Evolutionary conservation across 2,888 invertebrate species (phyloP), one percentile per base, ranked within the genome.

Genomic region (Euphydryas editha): DNA sequence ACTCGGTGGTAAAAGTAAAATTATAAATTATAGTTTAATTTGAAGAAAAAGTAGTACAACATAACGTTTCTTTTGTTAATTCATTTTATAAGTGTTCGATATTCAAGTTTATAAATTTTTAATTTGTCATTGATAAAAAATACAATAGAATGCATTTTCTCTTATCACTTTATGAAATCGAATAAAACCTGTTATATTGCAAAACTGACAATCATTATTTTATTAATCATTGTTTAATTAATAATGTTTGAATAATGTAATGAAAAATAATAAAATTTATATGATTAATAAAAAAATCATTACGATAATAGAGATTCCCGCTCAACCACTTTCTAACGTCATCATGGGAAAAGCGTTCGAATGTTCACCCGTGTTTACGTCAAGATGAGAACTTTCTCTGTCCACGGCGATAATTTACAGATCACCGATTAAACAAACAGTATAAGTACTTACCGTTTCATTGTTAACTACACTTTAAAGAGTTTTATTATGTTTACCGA

Each of bases 311-410:
- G 75, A 73, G 72, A 67, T 73, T 70, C 62, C 59, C 69, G 66
- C 69, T 72, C 68, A 69, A 73, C 82, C 81, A 88, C 90, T 90
- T 90, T 90, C 90, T 88, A 86, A 70, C 77, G 77, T 76, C 76
- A 76, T 80, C 84, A 90, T 90, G 90, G 87, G 90, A 90, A 89
- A 82, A 78, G 76, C 82, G 81, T 82, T 69, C 62, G 66, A 69
- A 51, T 66, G 69, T 79, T 76, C 79, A 65, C 60, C 70, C 64
- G 73, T 70, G 73, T 68, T 70, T 68, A 69, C 73, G 63, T 68
- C 69, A 74, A 72, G 73, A 69, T 73, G 73, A 69, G 70, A 70
- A 75, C 75, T 75, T 75, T 75, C 75, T 73, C 75, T 67, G 60
- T 63, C 63, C 67, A 65, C 65, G 64, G 63, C 66, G 69, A 61